Evolutionary conservation across 2,888 invertebrate genomes (phyloP).

Genomic region (Incurvaria masculella): DNA sequence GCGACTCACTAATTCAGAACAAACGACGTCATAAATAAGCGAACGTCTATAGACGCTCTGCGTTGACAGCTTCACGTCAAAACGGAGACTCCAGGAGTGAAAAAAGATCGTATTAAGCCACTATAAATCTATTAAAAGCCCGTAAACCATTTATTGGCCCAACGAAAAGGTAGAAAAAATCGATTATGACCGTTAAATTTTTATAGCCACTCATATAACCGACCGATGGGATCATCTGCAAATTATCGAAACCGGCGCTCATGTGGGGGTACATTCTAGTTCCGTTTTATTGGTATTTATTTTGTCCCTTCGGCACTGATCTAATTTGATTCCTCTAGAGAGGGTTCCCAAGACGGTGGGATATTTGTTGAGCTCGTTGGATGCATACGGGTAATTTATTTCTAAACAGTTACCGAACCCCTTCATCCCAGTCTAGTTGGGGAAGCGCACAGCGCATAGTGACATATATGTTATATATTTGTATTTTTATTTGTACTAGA

Average conservation of each 20-base stretch:
- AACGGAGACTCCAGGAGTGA: not conserved
- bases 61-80: not conserved
- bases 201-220: slow-evolving; percentile 3
- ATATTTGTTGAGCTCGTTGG: too few relatives aligned
- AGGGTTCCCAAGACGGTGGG: too few relatives aligned
- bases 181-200: slow-evolving; percentile 6
- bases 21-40: not conserved
- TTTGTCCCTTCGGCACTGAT: slow-evolving; percentile 1
- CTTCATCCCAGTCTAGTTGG: too few relatives aligned
- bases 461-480: too few relatives aligned
- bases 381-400: too few relatives aligned
- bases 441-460: too few relatives aligned
- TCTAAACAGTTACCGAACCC: too few relatives aligned
- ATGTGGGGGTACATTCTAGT: not conserved
- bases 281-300: slow-evolving; percentile 1
- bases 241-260: not conserved
- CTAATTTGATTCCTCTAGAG: too few relatives aligned
- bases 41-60: not conserved
- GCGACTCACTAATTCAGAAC: not conserved
- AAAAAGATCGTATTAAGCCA: slow-evolving; percentile 2
- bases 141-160: slow-evolving; percentile 4
- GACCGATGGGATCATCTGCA: slow-evolving; percentile 4
- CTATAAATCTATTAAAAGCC: slow-evolving; percentile 5
- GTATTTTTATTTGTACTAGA: too few relatives aligned
- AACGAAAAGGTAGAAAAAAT: slow-evolving; percentile 4